These are phyloP conservation scores for Campaea margaritaria DNA, from an alignment of 2,888 invertebrate species.

Conservation along the genomic window DNA sequence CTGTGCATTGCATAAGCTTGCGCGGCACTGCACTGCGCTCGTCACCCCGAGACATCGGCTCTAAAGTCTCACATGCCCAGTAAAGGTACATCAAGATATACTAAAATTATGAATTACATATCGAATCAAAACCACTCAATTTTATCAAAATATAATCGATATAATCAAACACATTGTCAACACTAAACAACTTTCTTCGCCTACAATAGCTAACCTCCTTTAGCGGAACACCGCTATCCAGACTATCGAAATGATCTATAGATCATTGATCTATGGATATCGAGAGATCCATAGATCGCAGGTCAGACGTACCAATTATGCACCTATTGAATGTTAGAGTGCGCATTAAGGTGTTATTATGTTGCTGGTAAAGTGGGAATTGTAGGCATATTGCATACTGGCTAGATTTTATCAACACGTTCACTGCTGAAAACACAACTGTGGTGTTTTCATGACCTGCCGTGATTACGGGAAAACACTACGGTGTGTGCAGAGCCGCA, in stretches of 20 bases:
- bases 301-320: constrained; percentile 61
- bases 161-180: constrained; percentile 26
- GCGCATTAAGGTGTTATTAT: constrained; percentile 47
- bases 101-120: too few species aligned
- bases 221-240: constrained; percentile 41
- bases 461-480: too few species aligned
- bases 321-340: constrained; percentile 53
- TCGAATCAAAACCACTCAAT: background rate
- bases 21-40: too few species aligned
- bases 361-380: constrained; percentile 31
- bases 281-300: constrained; percentile 46
- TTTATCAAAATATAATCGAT: constrained; percentile 21
- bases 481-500: too few species aligned
- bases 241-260: constrained; percentile 42
- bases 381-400: constrained; percentile 13
- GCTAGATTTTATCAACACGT: constrained; percentile 15
- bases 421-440: too few species aligned
- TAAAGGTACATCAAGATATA: too few species aligned
- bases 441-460: too few species aligned
- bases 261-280: constrained; percentile 74
- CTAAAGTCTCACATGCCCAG: too few species aligned
- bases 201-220: constrained; percentile 33
- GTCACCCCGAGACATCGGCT: too few species aligned
- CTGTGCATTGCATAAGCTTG: too few species aligned
- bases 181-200: constrained; percentile 21